Base-by-base conservation (phyloP, 2,888 invertebrate genomes). In the Fragum whitleyi region DNA sequence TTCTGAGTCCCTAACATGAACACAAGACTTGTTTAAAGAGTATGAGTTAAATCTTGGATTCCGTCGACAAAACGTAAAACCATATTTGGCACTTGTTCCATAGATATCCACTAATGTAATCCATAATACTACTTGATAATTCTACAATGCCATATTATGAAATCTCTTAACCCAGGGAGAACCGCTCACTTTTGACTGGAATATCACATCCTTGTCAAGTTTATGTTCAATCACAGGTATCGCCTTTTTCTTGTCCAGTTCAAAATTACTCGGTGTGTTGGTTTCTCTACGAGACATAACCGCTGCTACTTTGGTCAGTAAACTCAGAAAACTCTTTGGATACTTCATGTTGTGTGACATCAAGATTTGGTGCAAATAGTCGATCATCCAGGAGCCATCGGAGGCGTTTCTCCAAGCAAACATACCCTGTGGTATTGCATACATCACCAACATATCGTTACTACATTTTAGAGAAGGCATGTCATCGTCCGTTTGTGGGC, bases 361-460 rank as follows among this genome's bases (percentile, higher is more conserved):
- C 2, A 85, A 23, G 7, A 77, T 74, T 70, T 78, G 62, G 53
- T 82, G 71, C 9, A 85, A 57, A 62, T 85, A 79, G 70, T 77
- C 55, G 23, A 85, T 76, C 85, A 85, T 85, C 79, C 83, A 79
- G 0, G 85, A 83, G 9, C 86, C 85, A 19, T 80, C 83, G 11
- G 51, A 59, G 16, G 74, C 75, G 69, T 76, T 80, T 28, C 85
- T 79, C 83, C 83, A 85, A 0, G 85, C 85, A 51, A 74, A 85
- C 68, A 68, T 71, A 5, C 80, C 79, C 14, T 81, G 78, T 0
- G 85, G 85, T n/a, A 82, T 81, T 23, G 82, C 85, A 36, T 75
- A 85, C 77, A 85, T 76, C 11, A 85, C 80, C 0, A 85, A 65
- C 77, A 80, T 79, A 55, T 85, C 85, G 61, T 76, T 85, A 21